phyloP scores from a whole-genome alignment of 2,113 vertebrate genomes.

The Alaudala cheleensis region DNA sequence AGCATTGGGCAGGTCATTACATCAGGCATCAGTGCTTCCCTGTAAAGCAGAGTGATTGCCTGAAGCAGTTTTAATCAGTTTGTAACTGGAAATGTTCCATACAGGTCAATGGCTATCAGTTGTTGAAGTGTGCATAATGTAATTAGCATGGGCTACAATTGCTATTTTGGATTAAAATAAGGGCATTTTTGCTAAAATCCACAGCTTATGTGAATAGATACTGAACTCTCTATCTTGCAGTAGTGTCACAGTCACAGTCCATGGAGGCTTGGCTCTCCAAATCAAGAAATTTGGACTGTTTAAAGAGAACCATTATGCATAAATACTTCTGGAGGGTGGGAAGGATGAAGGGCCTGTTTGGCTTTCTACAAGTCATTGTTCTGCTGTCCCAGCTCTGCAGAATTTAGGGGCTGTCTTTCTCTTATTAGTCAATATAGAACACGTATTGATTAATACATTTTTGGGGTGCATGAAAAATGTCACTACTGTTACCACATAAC shows the following conservation, averaged over 20 bases:
- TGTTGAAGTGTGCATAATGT: not conserved
- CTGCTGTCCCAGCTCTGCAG: not conserved
- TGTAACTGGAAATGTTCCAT: slow-evolving; percentile 50
- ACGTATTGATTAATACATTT: not conserved
- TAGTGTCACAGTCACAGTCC: not conserved
- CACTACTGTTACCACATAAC: not conserved
- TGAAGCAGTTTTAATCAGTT: slow-evolving; percentile 18
- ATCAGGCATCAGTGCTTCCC: slow-evolving; percentile 5
- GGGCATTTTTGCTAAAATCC: not conserved
- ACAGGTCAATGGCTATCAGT: slow-evolving; percentile 54
- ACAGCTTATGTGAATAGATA: not conserved
- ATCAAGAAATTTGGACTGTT: not conserved
- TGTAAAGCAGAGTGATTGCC: not conserved
- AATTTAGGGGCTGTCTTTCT: not conserved
- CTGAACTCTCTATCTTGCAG: not conserved
- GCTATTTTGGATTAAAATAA: not conserved
- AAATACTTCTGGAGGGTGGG: not conserved
- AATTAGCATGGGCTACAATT: slow-evolving; percentile 30
- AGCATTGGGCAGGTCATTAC: slow-evolving; percentile 22
- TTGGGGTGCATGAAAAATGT: not conserved
- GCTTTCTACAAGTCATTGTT: not conserved
- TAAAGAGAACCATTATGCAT: not conserved
- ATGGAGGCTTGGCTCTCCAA: not conserved
- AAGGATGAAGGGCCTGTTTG: not conserved
- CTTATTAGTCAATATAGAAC: not conserved